These are phyloP conservation scores for Apoda limacodes DNA, from an alignment of 2,888 invertebrate genomes.

Conservation along the genomic window DNA sequence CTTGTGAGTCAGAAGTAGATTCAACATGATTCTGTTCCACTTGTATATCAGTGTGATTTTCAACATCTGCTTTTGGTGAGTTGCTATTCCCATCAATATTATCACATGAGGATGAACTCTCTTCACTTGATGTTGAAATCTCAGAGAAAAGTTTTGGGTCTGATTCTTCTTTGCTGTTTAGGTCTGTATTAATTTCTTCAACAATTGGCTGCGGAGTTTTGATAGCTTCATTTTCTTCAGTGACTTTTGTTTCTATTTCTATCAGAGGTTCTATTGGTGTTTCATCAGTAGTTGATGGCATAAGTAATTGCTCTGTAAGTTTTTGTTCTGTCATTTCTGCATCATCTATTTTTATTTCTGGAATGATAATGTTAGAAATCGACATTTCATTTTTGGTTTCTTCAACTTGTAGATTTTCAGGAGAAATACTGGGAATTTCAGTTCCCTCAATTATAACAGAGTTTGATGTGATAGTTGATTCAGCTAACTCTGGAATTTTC, in stretches of 20 bases:
- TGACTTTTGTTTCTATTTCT: constrained; percentile 22
- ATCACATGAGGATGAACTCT: constrained; percentile 59
- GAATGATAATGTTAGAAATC: constrained; percentile 36
- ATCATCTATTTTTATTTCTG: constrained; percentile 57
- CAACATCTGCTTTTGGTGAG: constrained; percentile 52
- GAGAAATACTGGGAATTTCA: constrained; percentile 7
- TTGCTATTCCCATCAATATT: constrained; percentile 58
- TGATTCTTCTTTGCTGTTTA: constrained; percentile 40
- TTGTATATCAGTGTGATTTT: constrained; percentile 34
- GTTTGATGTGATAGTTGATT: constrained; percentile 23
- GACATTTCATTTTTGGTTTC: constrained; percentile 17
- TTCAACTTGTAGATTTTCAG: constrained; percentile 16
- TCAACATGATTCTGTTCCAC: constrained; percentile 33
- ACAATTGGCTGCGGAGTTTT: constrained; percentile 28
- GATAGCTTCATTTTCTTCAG: constrained; percentile 24
- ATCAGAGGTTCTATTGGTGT: too few relatives aligned
- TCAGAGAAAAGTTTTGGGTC: constrained; percentile 47
- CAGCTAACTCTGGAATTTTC: constrained; percentile 18
- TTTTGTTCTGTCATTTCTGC: constrained; percentile 55
- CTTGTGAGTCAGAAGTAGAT: constrained; percentile 26
- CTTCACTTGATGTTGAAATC: constrained; percentile 53
- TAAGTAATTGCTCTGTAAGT: constrained; percentile 34
- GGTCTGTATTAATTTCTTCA: constrained; percentile 51
- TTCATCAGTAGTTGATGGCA: constrained; percentile 21
- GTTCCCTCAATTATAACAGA: constrained; percentile 24